Conservation (phyloP, 2,113 vertebrate genomes). For the Turnix velox region DNA sequence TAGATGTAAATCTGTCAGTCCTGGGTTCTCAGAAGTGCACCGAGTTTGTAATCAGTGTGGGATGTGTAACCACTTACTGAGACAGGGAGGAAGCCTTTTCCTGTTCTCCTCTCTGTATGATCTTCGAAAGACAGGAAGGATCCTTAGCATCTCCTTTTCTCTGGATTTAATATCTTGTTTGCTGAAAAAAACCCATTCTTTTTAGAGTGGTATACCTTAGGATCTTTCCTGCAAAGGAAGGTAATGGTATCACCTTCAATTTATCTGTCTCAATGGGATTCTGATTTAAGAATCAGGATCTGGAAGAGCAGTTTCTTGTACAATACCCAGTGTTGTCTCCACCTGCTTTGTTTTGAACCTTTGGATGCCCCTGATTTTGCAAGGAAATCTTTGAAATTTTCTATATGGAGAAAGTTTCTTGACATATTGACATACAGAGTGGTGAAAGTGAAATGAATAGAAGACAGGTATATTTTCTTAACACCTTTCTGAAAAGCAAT, state of each 20-base stretch:
- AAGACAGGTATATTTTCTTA: neutral
- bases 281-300: neutral
- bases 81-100: neutral
- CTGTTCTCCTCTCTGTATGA: neutral
- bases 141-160: neutral
- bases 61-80: neutral
- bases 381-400: neutral
- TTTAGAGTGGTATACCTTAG: neutral
- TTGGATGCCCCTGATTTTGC: neutral
- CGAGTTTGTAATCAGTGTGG: neutral
- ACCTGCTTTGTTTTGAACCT: neutral
- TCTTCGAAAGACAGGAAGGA: neutral
- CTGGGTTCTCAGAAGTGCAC: neutral
- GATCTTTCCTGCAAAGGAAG: neutral
- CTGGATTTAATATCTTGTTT: neutral
- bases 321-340: neutral
- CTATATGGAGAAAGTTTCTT: neutral
- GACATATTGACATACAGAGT: no score
- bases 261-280: neutral
- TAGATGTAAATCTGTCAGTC: fast-evolving
- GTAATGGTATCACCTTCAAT: neutral
- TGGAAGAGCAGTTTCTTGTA: neutral
- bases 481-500: neutral
- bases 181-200: neutral
- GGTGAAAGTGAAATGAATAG: neutral